A percentile compares a stretch with the other conserved stretches of the same genome.
These are phyloP conservation scores for Sinelater perroti DNA, from an alignment of 2,888 invertebrate genomes.

Conservation along the genomic window DNA sequence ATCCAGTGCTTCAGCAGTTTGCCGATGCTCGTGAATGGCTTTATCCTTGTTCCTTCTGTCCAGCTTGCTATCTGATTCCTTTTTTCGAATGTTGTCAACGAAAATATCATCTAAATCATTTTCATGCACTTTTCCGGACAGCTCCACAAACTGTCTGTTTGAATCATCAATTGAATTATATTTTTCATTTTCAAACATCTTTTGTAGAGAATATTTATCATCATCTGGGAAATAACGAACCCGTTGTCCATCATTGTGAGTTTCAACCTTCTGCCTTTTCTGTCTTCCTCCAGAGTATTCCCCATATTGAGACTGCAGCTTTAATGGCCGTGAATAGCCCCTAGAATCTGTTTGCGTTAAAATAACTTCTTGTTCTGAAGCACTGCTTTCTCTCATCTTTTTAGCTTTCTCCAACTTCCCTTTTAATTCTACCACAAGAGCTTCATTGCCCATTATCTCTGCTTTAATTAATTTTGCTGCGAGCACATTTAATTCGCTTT, in stretches of 20 bases:
- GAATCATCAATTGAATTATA: constrained; percentile 81
- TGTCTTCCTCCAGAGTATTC: constrained; percentile 61
- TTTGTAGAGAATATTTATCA: constrained; percentile 83
- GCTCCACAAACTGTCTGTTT: constrained; percentile 80
- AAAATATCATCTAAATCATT: constrained; percentile 88
- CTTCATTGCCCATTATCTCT: constrained; percentile 87
- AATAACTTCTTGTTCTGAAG: constrained; percentile 66
- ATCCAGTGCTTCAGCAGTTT: constrained; percentile 75
- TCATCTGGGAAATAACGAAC: constrained; percentile 89
- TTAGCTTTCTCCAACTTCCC: constrained; percentile 77
- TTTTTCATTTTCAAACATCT: constrained; percentile 87
- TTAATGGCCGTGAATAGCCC: constrained; percentile 76
- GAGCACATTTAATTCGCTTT: constrained; percentile 88
- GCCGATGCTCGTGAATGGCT: constrained; percentile 79
- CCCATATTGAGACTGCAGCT: constrained; percentile 56
- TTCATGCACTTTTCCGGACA: constrained; percentile 72
- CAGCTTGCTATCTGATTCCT: constrained; percentile 69
- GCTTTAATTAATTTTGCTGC: constrained; percentile 93
- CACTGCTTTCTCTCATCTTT: constrained; percentile 50
- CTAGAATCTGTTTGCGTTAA: constrained; percentile 73
- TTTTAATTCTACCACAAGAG: constrained; percentile 75
- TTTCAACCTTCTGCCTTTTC: constrained; percentile 69
- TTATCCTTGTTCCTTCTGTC: constrained; percentile 69
- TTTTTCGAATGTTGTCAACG: constrained; percentile 77
- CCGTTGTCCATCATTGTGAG: constrained; percentile 77